These are phyloP conservation scores for Chionis minor DNA, from an alignment of 2,113 vertebrate species.

Conservation along the genomic window DNA sequence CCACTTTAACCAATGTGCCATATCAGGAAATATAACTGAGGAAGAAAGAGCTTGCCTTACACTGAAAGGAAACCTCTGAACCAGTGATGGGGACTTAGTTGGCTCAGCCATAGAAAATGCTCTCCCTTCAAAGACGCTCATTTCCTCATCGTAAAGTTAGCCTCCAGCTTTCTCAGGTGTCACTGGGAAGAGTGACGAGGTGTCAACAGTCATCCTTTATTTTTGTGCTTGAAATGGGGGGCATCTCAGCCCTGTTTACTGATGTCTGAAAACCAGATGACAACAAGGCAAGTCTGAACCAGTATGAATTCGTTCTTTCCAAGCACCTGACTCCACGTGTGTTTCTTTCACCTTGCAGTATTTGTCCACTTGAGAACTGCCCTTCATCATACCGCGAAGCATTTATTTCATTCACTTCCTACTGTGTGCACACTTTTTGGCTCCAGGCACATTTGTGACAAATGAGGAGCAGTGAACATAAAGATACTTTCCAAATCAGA, in stretches of 20 bases:
- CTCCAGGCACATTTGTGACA: neutral
- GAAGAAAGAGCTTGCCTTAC: neutral
- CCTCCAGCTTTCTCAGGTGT: neutral
- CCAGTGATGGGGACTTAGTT: rapidly evolving
- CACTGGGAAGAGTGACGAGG: neutral
- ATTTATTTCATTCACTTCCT: neutral
- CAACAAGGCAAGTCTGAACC: neutral
- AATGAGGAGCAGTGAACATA: neutral
- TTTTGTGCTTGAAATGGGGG: neutral
- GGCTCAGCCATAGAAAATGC: neutral
- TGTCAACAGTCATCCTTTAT: neutral
- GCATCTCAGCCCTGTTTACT: neutral
- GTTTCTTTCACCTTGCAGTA: neutral
- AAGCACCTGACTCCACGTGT: neutral
- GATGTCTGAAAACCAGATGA: neutral
- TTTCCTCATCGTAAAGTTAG: neutral
- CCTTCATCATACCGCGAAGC: neutral
- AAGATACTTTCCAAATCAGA: neutral
- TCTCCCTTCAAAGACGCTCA: neutral
- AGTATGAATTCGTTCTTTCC: neutral
- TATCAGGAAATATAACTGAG: neutral
- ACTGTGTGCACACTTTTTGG: neutral
- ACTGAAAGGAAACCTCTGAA: neutral
- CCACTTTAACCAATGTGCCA: neutral
- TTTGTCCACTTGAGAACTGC: neutral